These are phyloP conservation scores for Corythornis leucogaster DNA, from an alignment of 2,797 vertebrate species.

Conservation along the genomic window DNA sequence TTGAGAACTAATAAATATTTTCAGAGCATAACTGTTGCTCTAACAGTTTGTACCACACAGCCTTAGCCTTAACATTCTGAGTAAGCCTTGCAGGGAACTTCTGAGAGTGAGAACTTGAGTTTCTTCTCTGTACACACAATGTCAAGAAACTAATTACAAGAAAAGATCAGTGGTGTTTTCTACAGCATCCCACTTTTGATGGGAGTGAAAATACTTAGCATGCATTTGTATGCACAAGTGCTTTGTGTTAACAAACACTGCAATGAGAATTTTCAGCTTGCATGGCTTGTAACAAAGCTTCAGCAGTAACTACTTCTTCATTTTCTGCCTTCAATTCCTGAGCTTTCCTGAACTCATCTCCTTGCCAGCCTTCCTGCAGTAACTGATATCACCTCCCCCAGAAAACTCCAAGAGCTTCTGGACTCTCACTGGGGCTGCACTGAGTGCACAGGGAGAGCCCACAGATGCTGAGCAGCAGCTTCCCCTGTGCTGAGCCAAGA, in stretches of 20 bases:
- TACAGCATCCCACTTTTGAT: background rate
- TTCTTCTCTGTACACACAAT: background rate
- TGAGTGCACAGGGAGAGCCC: rapidly evolving
- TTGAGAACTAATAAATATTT: background rate
- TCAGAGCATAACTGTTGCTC: background rate
- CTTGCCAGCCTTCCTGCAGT: background rate
- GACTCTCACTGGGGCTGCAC: background rate
- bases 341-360: background rate
- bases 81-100: rapidly evolving
- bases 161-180: background rate
- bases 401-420: no score
- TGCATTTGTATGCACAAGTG: background rate
- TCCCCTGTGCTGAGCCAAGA: background rate
- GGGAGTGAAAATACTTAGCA: background rate
- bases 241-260: background rate
- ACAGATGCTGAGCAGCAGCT: background rate
- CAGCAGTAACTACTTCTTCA: background rate
- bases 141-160: background rate
- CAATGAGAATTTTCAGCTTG: background rate
- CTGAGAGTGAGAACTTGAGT: rapidly evolving
- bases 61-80: background rate
- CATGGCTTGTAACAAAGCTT: rapidly evolving
- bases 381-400: background rate
- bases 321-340: background rate
- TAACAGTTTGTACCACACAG: rapidly evolving